phyloP scores from a whole-genome alignment of 2,888 invertebrate genomes.

The Caenorhabditis doughertyi region DNA sequence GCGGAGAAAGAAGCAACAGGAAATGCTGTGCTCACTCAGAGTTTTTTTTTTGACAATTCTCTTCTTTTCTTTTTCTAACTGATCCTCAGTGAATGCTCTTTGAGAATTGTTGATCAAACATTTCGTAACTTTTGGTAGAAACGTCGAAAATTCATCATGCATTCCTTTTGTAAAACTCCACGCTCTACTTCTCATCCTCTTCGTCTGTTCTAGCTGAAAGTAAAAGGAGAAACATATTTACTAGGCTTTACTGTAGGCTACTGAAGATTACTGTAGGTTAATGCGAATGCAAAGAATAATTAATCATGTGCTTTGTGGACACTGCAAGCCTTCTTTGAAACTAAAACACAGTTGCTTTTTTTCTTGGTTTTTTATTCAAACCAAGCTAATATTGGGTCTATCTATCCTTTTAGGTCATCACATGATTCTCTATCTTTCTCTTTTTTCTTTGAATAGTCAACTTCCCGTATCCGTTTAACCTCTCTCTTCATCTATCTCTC shows the following conservation, averaged over 20 bases:
- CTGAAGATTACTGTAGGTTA: neutral
- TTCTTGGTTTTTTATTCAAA: too few relatives aligned
- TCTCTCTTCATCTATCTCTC: slow-evolving; percentile 43
- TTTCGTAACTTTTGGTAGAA: slow-evolving; percentile 11
- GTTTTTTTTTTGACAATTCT: slow-evolving; percentile 39
- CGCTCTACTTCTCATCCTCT: neutral
- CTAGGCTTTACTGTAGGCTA: too few relatives aligned
- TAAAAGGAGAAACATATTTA: neutral
- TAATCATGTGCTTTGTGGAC: too few relatives aligned
- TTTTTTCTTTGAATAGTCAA: slow-evolving; percentile 29
- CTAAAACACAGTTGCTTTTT: too few relatives aligned
- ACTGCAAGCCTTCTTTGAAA: too few relatives aligned
- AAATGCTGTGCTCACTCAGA: slow-evolving; percentile 37
- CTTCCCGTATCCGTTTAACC: slow-evolving; percentile 53
- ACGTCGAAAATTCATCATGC: too few relatives aligned
- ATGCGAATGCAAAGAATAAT: too few relatives aligned
- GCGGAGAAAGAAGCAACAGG: slow-evolving; percentile 43
- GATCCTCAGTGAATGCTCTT: slow-evolving; percentile 21
- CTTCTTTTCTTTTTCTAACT: slow-evolving; percentile 17
- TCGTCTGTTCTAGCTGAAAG: neutral
- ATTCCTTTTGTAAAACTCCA: neutral
- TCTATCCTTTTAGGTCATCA: slow-evolving; percentile 26
- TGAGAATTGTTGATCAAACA: slow-evolving; percentile 19
- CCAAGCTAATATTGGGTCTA: slow-evolving; percentile 16
- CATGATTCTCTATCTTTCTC: slow-evolving; percentile 24